Percentiles rank a stretch among this genome's conserved stretches.
Conservation (phyloP, 23 tunicate genomes). For the Phallusia fumigata region DNA sequence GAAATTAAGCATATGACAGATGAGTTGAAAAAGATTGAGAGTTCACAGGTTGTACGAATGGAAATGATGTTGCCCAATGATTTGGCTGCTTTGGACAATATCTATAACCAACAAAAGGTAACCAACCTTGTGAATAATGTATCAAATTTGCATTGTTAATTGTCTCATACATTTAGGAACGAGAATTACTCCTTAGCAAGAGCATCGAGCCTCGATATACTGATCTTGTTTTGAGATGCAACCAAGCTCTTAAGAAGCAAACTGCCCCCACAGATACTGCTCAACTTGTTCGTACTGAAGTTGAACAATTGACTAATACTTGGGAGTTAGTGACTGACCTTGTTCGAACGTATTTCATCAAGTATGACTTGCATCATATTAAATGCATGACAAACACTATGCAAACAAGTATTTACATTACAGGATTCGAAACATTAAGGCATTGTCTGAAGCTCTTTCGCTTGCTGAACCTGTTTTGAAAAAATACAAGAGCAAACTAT, state of each 20-base stretch:
- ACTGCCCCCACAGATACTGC: conserved; percentile 25
- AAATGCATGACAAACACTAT: neutral
- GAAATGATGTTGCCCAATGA: conserved; percentile 70
- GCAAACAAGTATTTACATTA: too few relatives aligned
- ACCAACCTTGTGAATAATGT: neutral
- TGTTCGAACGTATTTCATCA: conserved; percentile 27
- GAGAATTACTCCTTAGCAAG: neutral
- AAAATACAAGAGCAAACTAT: conserved; percentile 20
- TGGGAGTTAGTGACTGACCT: conserved; percentile 39
- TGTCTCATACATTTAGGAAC: neutral
- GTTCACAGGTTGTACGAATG: conserved; percentile 62
- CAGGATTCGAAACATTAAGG: conserved; percentile 21
- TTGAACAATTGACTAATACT: conserved; percentile 15
- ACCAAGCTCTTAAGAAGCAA: conserved; percentile 8
- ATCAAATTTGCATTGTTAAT: neutral
- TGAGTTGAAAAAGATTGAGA: conserved; percentile 46
- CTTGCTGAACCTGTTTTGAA: conserved; percentile 30
- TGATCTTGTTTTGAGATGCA: conserved; percentile 20
- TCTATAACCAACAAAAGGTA: conserved; percentile 66
- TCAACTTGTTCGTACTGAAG: neutral
- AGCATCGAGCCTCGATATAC: conserved; percentile 35
- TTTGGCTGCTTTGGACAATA: conserved; percentile 38
- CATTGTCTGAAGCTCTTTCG: conserved; percentile 30
- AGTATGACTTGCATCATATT: neutral
- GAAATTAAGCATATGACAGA: conserved; percentile 40